phyloP scores from a whole-genome alignment of 2,888 invertebrate genomes.

The Aleiodes leptofemur region DNA sequence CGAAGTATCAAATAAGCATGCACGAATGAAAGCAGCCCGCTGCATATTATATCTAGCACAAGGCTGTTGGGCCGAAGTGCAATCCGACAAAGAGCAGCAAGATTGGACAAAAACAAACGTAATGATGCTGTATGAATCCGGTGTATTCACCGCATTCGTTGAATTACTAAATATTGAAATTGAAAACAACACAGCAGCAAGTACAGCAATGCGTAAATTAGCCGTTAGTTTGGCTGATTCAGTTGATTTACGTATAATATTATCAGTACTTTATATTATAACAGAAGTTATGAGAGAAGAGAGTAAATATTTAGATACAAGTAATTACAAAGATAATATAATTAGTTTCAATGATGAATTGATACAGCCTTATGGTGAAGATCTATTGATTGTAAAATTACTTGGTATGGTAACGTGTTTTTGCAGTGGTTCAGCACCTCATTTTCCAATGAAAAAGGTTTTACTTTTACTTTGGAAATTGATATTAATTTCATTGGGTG shows the following conservation, averaged over 20 bases:
- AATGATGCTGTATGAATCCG: constrained; percentile 91
- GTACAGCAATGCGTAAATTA: constrained; percentile 84
- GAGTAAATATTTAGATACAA: constrained; percentile 69
- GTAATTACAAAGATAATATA: constrained; percentile 77
- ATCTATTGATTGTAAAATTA: constrained; percentile 90
- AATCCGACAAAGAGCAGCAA: constrained; percentile 93
- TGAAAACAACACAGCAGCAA: constrained; percentile 85
- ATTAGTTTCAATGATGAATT: constrained; percentile 81
- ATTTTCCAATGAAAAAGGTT: constrained; percentile 99
- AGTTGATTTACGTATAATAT: constrained; percentile 91
- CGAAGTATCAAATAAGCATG: constrained; percentile 89
- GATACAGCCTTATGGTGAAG: constrained; percentile 83
- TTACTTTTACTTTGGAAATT: constrained; percentile 96
- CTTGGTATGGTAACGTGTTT: constrained; percentile 97
- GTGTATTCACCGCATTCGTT: constrained; percentile 92
- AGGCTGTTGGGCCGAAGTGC: constrained; percentile 95
- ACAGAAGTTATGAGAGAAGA: constrained; percentile 94
- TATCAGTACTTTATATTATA: constrained; percentile 95
- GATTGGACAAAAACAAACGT: constrained; percentile 90
- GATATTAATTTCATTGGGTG: constrained; percentile 93
- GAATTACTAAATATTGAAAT: constrained; percentile 97
- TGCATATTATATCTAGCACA: constrained; percentile 97
- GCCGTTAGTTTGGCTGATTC: constrained; percentile 93
- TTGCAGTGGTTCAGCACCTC: constrained; percentile 96
- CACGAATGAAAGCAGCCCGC: constrained; percentile 92